phyloP scores from a whole-genome alignment of 53 echinoderm and acorn worm genomes.

The Patiria pectinifera region DNA sequence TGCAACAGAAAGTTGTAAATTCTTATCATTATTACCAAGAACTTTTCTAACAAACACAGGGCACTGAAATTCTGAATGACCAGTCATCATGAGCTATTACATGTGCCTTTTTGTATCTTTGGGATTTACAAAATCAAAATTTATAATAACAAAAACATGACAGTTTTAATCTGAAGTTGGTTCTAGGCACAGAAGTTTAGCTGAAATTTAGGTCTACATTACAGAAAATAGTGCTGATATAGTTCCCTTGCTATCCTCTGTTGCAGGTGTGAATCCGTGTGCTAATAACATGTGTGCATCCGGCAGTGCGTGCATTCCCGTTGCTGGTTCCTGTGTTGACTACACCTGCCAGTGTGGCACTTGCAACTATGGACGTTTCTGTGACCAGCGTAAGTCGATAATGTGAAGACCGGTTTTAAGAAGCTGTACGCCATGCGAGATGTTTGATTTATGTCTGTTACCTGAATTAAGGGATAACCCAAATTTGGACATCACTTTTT shows the following conservation, averaged over 20 bases:
- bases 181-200: not conserved
- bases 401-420: not conserved
- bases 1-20: no score
- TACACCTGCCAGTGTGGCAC: constrained; percentile 81
- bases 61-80: no score
- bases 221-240: not conserved
- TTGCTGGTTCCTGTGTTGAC: constrained; percentile 67
- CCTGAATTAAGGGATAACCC: no score
- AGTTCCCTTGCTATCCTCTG: not conserved
- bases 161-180: no score
- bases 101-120: no score
- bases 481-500: no score
- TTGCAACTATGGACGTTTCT: constrained; percentile 76
- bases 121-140: no score
- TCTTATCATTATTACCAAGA: no score
- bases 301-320: constrained; percentile 69
- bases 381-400: constrained; percentile 70
- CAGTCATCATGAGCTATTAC: no score
- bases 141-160: no score
- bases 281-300: constrained; percentile 64
- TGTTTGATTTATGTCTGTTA: not conserved
- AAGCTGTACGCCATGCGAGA: not conserved
- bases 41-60: no score
- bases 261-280: constrained; percentile 62
- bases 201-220: not conserved